Base-by-base conservation (phyloP, 1,140 invertebrate genomes). In the Heterodera carotae region DNA sequence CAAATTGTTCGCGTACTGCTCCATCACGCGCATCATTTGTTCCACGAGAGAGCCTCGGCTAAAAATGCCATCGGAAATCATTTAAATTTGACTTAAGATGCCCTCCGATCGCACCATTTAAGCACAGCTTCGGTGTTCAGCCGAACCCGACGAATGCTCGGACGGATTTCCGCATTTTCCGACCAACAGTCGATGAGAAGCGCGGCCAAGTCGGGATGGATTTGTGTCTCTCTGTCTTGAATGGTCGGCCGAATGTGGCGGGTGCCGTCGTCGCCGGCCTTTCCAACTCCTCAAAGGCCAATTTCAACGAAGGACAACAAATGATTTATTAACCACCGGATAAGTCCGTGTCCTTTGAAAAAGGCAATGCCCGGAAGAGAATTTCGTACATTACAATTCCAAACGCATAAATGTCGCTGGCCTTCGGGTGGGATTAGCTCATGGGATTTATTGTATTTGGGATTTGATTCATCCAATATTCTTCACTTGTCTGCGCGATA, bases 1-100 rank as follows among this genome's bases (percentile, higher is more conserved):
- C 83, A 99, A 90, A 88, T 98, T 98, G 87, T 96, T 97, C 0
- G 96, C 95, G 87, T 99, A 98, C 86, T 97, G 77, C 69, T 88
- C 86, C 86, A 86, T 86, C 64, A 88, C 79, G 22, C 80, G 69
- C 85, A 87, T 88, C 86, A 87, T 87, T 75, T 88, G 86, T 68
- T 87, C 85, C 22, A 87, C 86, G 71, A 87, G 76, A 18, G 75
- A 78, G 60, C 86, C 86, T 68, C 85, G 86, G 48, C 85, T 86
- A 29, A 81, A 86, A 77, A 36, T 77, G 0, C 36, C 48, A 56
- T 43, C 39, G 39, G 39, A 56, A 22, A 64, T 43, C 39, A 6
- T 8, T 43, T 8, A 29, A 29, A 22, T n/a, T 66, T 29, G 48
- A 15, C 31, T 59, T 33, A 29, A 12, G 29, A 18, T 73, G 43